Conservation (phyloP, 2,797 vertebrate species). For the Pseudomugil tenellus region DNA sequence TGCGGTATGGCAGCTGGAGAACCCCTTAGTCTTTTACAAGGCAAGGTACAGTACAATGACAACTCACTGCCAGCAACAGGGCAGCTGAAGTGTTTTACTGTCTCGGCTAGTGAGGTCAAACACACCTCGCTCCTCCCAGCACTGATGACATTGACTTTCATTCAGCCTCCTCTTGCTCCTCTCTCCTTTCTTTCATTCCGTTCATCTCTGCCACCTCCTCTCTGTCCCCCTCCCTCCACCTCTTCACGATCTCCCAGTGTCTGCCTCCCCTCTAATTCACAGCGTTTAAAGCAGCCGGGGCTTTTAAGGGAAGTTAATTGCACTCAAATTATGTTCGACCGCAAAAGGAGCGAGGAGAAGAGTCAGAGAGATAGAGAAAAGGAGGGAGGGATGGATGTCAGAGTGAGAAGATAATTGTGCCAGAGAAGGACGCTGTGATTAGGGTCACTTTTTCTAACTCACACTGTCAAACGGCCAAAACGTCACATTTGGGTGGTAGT, state of each 20-base stretch:
- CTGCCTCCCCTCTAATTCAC: slow-evolving; percentile 81
- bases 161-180: slow-evolving; percentile 48
- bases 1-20: slow-evolving; percentile 49
- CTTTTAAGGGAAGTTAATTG: slow-evolving; percentile 90
- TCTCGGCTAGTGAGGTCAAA: slow-evolving; percentile 79
- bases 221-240: slow-evolving; percentile 51
- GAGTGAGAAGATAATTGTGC: slow-evolving; percentile 84
- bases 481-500: slow-evolving; percentile 65
- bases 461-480: slow-evolving; percentile 54
- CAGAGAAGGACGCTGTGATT: slow-evolving; percentile 79
- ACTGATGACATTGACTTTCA: slow-evolving; percentile 77
- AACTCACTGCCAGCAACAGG: slow-evolving; percentile 64
- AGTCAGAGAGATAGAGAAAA: slow-evolving; percentile 61
- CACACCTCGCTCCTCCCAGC: slow-evolving; percentile 68
- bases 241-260: slow-evolving; percentile 42
- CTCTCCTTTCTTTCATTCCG: slow-evolving; percentile 55
- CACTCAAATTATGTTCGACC: slow-evolving; percentile 89
- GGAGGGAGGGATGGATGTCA: slow-evolving; percentile 70
- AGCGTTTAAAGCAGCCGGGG: slow-evolving; percentile 83
- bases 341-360: slow-evolving; percentile 77
- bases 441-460: slow-evolving; percentile 75
- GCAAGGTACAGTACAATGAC: slow-evolving; percentile 71
- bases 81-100: slow-evolving; percentile 77
- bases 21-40: slow-evolving; percentile 55
- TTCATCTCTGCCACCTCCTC: slow-evolving; percentile 48